A percentile compares a stretch with the other conserved stretches of the same genome.
Conservation (phyloP, 1,140 invertebrate species). For the Colletes latitarsis region DNA sequence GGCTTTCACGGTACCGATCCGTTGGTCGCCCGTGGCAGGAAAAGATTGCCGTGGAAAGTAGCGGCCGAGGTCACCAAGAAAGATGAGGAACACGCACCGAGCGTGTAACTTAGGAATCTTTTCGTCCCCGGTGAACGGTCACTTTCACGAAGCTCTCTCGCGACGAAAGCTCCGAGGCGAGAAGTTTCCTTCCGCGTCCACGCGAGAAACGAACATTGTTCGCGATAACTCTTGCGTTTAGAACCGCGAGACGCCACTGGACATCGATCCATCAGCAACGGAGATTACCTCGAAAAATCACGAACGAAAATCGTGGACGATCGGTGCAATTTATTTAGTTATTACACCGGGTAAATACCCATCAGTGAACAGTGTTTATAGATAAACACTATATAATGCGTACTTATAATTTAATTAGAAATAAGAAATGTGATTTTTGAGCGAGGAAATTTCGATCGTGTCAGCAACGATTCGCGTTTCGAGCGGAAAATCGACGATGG, state of each 20-base stretch:
- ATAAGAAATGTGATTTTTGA: too few species aligned
- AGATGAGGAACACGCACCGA: slow-evolving; percentile 22
- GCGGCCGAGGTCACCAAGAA: slow-evolving; percentile 25
- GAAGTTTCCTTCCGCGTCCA: neutral
- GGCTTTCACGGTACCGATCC: slow-evolving; percentile 34
- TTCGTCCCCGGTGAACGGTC: slow-evolving; percentile 43
- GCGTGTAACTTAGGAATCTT: slow-evolving; percentile 5
- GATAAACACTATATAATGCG: too few species aligned
- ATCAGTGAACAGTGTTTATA: too few species aligned
- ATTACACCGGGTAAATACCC: too few species aligned
- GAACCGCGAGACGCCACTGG: neutral
- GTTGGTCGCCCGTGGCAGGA: slow-evolving; percentile 7
- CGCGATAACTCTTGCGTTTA: neutral
- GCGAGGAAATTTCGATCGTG: too few species aligned
- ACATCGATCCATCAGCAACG: neutral
- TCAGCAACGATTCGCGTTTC: too few species aligned
- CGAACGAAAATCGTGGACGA: too few species aligned
- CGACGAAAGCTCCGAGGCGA: slow-evolving; percentile 25
- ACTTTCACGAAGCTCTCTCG: slow-evolving; percentile 47
- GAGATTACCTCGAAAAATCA: too few species aligned
- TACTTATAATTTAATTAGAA: too few species aligned
- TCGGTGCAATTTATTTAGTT: too few species aligned
- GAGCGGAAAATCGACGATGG: too few species aligned
- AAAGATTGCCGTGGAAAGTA: slow-evolving; percentile 37
- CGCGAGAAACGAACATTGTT: slow-evolving; percentile 1